These are phyloP conservation scores for Gallinago undulata DNA, from an alignment of 2,113 vertebrate genomes.

Conservation along the genomic window DNA sequence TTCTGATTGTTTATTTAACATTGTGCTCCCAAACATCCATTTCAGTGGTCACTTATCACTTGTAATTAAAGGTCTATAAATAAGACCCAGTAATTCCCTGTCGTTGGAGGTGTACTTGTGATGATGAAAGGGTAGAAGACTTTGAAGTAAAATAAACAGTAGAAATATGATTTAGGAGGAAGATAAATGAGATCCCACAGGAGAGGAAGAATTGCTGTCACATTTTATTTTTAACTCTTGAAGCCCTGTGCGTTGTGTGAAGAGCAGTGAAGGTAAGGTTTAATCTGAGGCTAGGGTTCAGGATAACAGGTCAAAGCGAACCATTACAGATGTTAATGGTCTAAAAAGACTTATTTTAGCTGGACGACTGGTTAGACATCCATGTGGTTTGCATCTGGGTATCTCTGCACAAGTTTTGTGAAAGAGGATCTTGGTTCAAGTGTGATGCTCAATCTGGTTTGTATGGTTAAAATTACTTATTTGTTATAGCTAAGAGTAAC, in stretches of 20 bases:
- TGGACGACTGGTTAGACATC: neutral
- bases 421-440: neutral
- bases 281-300: fast-evolving
- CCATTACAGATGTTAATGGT: neutral
- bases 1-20: neutral
- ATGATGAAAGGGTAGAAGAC: neutral
- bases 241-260: neutral
- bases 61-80: neutral
- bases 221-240: neutral
- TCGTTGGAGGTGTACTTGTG: neutral
- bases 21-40: neutral
- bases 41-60: neutral
- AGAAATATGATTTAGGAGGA: neutral
- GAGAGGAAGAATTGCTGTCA: neutral
- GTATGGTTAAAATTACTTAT: neutral
- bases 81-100: neutral
- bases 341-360: fast-evolving
- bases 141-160: neutral
- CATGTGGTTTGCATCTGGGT: fast-evolving
- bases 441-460: too few relatives aligned
- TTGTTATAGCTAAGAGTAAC: neutral
- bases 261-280: neutral
- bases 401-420: neutral
- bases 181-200: neutral
- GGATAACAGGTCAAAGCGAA: neutral